phyloP scores from a whole-genome alignment of 2,888 invertebrate genomes.

The Nymphalis urticae region DNA sequence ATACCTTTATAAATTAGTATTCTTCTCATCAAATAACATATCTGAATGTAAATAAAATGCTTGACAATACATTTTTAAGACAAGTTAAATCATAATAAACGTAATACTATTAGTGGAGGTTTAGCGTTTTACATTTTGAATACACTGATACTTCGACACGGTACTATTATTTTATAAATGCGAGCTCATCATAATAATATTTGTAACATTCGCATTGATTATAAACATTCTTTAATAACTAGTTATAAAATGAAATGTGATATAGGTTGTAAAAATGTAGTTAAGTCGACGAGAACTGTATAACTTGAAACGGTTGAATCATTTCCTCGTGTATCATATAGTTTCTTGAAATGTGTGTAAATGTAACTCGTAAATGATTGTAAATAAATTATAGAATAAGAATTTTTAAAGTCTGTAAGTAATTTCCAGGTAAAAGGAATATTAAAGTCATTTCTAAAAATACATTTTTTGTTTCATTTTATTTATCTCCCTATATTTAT shows the following conservation, averaged over 20 bases:
- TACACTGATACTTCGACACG: conserved; percentile 34
- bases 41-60: conserved; percentile 78
- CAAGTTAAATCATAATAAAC: conserved; percentile 53
- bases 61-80: conserved; percentile 78
- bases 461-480: conserved; percentile 38
- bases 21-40: conserved; percentile 72
- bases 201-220: conserved; percentile 35
- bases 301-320: conserved; percentile 51
- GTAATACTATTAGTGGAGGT: conserved; percentile 44
- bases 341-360: conserved; percentile 51
- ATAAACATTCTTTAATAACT: conserved; percentile 40
- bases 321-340: conserved; percentile 61
- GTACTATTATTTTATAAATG: conserved; percentile 38
- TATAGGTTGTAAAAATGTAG: conserved; percentile 78
- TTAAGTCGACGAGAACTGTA: conserved; percentile 69
- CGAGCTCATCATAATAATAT: conserved; percentile 31
- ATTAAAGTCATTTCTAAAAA: conserved; percentile 79
- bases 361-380: conserved; percentile 64
- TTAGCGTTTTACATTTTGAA: conserved; percentile 38
- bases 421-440: conserved; percentile 71
- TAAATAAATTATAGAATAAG: conserved; percentile 77
- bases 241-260: conserved; percentile 79
- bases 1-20: conserved; percentile 31
- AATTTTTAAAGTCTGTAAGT: conserved; percentile 80
- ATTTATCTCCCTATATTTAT: conserved; percentile 16